Conservation (phyloP, 2,888 invertebrate species). For the Lepas anatifera region DNA sequence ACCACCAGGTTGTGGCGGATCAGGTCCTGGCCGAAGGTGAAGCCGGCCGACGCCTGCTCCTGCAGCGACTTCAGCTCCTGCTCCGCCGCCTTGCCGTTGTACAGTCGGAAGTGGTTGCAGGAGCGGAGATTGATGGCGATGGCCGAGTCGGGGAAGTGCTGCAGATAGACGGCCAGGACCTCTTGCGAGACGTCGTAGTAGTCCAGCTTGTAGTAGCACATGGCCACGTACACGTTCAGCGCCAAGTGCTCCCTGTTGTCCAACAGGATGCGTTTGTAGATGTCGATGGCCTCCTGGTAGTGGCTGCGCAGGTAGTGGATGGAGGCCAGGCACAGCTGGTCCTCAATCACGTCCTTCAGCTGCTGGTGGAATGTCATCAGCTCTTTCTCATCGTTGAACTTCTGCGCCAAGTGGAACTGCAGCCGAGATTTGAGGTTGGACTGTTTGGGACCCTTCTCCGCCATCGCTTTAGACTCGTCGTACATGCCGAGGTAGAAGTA, state of each 20-base stretch:
- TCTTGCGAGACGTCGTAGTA: slow-evolving; percentile 98
- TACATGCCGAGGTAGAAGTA: slow-evolving; percentile 88
- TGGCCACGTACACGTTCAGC: slow-evolving; percentile 88
- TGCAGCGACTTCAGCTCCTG: slow-evolving; percentile 30
- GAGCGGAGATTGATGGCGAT: slow-evolving; percentile 89
- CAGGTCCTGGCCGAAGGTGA: slow-evolving; percentile 74
- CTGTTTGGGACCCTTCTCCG: background rate
- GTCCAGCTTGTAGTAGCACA: slow-evolving; percentile 96
- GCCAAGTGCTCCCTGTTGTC: slow-evolving; percentile 87
- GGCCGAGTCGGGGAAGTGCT: slow-evolving; percentile 82
- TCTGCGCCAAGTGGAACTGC: slow-evolving; percentile 85
- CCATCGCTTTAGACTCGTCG: slow-evolving; percentile 49
- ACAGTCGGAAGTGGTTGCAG: slow-evolving; percentile 69
- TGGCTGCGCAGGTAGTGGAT: slow-evolving; percentile 92
- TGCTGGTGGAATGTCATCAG: slow-evolving; percentile 72
- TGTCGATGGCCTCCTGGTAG: slow-evolving; percentile 97
- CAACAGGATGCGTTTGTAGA: slow-evolving; percentile 83
- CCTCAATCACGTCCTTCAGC: slow-evolving; percentile 76
- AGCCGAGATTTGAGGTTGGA: slow-evolving; percentile 62
- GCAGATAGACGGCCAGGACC: slow-evolving; percentile 84
- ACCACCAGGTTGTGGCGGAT: slow-evolving; percentile 92
- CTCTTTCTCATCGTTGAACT: slow-evolving; percentile 73
- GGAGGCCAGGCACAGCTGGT: slow-evolving; percentile 88
- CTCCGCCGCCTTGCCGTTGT: slow-evolving; percentile 91
- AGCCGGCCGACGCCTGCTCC: slow-evolving; percentile 33